These are phyloP conservation scores for Carlito syrichta DNA, from an alignment of 2,113 vertebrate species.

Conservation along the genomic window DNA sequence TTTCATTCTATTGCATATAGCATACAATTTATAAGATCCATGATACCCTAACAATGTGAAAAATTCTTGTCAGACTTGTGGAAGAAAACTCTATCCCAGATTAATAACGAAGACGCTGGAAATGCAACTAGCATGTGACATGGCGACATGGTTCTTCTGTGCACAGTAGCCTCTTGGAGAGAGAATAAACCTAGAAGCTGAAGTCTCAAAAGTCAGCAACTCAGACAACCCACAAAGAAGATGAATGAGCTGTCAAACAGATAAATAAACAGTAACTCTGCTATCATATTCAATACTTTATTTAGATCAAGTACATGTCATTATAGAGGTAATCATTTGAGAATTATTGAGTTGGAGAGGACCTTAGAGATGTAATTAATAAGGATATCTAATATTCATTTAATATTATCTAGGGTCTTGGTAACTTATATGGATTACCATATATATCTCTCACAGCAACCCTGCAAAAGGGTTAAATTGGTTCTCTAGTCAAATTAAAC, in stretches of 20 bases:
- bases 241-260: slow-evolving; percentile 56
- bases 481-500: no score
- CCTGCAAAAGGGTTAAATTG: neutral
- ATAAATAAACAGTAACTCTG: slow-evolving; percentile 59
- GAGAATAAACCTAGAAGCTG: neutral
- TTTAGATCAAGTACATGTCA: slow-evolving; percentile 67
- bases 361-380: slow-evolving; percentile 39
- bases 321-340: slow-evolving; percentile 49
- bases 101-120: neutral
- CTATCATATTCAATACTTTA: slow-evolving; percentile 52
- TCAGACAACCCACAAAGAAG: slow-evolving; percentile 6
- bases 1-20: neutral
- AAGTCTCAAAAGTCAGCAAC: neutral
- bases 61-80: neutral
- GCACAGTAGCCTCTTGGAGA: neutral
- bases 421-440: neutral
- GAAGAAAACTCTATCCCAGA: neutral
- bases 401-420: neutral
- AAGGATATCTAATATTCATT: slow-evolving; percentile 42
- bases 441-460: neutral
- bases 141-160: neutral
- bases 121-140: neutral
- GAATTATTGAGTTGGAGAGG: slow-evolving; percentile 45
- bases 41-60: neutral
- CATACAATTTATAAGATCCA: neutral